Evolutionary conservation across 2,113 vertebrate species (phyloP), one percentile per base, ranked within the genome.

Genomic region (Actinemys pallida): DNA sequence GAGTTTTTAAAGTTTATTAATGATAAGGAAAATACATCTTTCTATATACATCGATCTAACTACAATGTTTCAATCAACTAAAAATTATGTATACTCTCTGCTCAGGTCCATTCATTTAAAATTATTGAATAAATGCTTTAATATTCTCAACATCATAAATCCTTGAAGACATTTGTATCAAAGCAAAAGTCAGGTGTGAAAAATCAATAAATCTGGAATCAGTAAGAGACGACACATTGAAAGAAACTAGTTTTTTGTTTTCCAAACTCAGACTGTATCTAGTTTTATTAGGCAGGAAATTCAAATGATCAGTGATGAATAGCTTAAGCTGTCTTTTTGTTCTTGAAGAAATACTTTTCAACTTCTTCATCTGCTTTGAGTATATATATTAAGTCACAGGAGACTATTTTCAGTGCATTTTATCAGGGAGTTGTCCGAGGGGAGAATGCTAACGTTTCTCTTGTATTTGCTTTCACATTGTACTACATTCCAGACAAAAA

Each of bases 381-480:
- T 81, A 19, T 72, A 90, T 6, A n/a, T 83, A 49, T 39, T 29
- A 7, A 56, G 47, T 87, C 53, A 65, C 31, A 57, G 72, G 62
- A 57, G 2, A 2, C 35, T 89, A 27, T 47, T 96, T 62, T 89
- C 49, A 83, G 1, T 93, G 93, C 49, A 42, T 92, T 88, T 89
- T 47, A 94, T 86, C 82, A 35, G 31, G 13, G 45, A 7, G 42
- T 78, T 81, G 53, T 25, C n/a, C 35, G 0, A 57, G 78, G 83
- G 87, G 69, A 47, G 84, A 76, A 87, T n/a, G 31, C 4, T 35
- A 89, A 84, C 81, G 19, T 96, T 95, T 92, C 89, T 90, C 85
- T 97, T 92, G 17, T 94, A 94, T 98, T 98, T 97, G 86, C 96
- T 97, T 97, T 96, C 95, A 62, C 89, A 94, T 91, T 47, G 92